Evolutionary conservation across 1,140 invertebrate genomes (phyloP).

Genomic region (Aphaenogaster ashmeadi): DNA sequence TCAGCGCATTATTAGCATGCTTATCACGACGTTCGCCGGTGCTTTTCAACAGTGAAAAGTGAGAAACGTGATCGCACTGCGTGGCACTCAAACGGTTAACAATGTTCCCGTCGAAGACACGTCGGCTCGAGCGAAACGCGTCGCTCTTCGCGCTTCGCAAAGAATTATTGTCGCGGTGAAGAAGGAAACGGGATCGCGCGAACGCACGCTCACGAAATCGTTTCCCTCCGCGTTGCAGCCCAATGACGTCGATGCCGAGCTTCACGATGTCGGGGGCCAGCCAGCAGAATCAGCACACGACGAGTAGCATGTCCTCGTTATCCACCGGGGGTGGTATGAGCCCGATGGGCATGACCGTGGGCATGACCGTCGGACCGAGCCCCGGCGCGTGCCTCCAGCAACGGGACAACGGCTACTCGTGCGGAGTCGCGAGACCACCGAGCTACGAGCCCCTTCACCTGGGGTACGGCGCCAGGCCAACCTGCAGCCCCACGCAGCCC

Average conservation of each 20-base stretch:
- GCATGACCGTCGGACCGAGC: conserved; percentile 87
- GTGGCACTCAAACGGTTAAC: no score
- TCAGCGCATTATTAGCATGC: no score
- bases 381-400: conserved; percentile 91
- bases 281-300: conserved; percentile 83
- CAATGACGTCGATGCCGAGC: conserved; percentile 89
- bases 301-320: conserved; percentile 84
- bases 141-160: neutral
- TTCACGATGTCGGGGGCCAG: conserved; percentile 86
- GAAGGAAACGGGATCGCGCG: no score
- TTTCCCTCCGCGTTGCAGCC: conserved; percentile 77
- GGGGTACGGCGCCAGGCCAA: conserved; percentile 89
- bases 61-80: no score
- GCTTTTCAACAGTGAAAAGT: no score
- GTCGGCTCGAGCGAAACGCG: no score
- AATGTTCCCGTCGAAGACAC: no score
- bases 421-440: conserved; percentile 89
- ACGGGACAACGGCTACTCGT: conserved; percentile 89
- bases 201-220: neutral
- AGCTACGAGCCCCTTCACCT: conserved; percentile 91
- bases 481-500: conserved; percentile 90
- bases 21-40: no score
- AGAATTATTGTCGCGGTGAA: neutral
- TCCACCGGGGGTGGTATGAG: conserved; percentile 86
- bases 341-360: conserved; percentile 86